phyloP scores from a whole-genome alignment of 2,888 invertebrate genomes.

The Orthosia gracilis region DNA sequence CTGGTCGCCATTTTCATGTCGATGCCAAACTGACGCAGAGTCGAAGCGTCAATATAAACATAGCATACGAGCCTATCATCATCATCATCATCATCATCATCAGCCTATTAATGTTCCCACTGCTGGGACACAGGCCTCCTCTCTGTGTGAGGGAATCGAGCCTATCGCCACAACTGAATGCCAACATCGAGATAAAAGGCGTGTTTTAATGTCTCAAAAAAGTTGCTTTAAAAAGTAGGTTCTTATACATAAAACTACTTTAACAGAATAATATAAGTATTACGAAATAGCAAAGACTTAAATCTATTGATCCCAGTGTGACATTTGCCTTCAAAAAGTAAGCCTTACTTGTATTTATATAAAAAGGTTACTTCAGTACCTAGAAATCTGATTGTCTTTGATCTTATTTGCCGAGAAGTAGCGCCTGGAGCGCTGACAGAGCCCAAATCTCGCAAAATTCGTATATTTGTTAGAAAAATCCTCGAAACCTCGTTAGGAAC shows the following conservation, averaged over 20 bases:
- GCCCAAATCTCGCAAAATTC: constrained; percentile 33
- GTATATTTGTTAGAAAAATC: constrained; percentile 52
- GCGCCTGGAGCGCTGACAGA: constrained; percentile 24
- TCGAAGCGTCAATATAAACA: no score
- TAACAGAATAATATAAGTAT: background rate
- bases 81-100: no score
- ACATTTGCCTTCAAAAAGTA: background rate
- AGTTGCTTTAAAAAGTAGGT: no score
- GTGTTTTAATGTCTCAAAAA: no score
- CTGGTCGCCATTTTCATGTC: background rate
- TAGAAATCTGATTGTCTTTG: constrained; percentile 33
- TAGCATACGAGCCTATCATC: no score
- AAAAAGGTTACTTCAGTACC: constrained; percentile 29
- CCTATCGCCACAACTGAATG: no score
- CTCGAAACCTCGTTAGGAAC: constrained; percentile 50
- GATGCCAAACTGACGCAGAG: no score
- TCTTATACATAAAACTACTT: no score
- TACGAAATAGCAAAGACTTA: background rate
- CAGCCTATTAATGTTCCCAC: no score
- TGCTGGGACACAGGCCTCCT: no score
- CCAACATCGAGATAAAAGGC: no score
- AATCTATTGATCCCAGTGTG: background rate
- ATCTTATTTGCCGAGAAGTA: constrained; percentile 25
- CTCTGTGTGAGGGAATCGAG: no score
- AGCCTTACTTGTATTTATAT: background rate